A percentile compares a stretch with the other conserved stretches of the same genome.
phyloP scores from a whole-genome alignment of 1,140 invertebrate genomes.

The Drosophila punjabiensis region DNA sequence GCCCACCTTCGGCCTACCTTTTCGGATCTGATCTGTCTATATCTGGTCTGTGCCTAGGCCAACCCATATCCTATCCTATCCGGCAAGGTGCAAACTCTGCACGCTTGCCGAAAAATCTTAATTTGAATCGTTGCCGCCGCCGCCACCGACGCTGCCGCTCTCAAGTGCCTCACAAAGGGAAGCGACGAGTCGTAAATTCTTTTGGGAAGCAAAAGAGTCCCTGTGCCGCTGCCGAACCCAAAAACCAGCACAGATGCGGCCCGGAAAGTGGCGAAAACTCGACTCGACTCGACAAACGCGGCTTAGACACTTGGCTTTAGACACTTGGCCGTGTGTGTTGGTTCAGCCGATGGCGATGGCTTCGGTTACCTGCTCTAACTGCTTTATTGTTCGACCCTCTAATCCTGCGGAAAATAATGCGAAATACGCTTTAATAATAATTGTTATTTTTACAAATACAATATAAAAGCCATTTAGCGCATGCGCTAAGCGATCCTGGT shows the following conservation, averaged over 20 bases:
- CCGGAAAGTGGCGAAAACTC: constrained; percentile 30
- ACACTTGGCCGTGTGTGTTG: constrained; percentile 50
- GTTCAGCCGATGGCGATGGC: constrained; percentile 26
- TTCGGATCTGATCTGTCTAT: constrained; percentile 28
- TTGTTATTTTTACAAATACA: constrained; percentile 82
- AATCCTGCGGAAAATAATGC: constrained; percentile 84
- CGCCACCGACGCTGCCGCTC: neutral
- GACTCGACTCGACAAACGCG: constrained; percentile 44
- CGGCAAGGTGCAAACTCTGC: constrained; percentile 62
- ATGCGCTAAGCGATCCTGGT: constrained; percentile 77
- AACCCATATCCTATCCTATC: constrained; percentile 18
- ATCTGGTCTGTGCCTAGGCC: constrained; percentile 3
- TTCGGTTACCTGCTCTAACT: constrained; percentile 39
- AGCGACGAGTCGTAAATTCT: constrained; percentile 72
- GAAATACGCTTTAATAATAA: constrained; percentile 84
- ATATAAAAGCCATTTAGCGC: constrained; percentile 83
- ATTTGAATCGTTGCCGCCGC: constrained; percentile 65
- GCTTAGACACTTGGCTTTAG: constrained; percentile 80
- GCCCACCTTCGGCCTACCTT: constrained; percentile 62
- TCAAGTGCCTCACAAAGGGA: constrained; percentile 59
- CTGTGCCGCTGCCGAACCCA: neutral
- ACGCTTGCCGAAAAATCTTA: constrained; percentile 62
- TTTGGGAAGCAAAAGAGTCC: constrained; percentile 31
- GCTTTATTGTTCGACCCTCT: constrained; percentile 71
- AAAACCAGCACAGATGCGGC: constrained; percentile 42